Percentiles rank a stretch among this genome's conserved stretches.
Conservation (phyloP, 2,113 vertebrate genomes). For the Mugil cephalus region DNA sequence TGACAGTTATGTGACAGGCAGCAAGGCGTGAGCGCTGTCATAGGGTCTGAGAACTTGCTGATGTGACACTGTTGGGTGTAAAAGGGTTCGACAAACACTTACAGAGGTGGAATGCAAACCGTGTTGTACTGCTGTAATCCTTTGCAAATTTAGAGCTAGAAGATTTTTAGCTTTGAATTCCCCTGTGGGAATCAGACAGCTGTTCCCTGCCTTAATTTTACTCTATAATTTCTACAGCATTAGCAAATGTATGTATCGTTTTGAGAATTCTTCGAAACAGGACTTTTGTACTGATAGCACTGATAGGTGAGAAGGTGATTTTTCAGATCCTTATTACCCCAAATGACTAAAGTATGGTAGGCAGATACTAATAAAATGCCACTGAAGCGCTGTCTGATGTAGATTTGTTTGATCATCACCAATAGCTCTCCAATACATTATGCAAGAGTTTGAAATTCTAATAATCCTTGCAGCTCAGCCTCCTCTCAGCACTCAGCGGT, state of each 20-base stretch:
- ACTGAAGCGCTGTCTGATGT: neutral
- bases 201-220: too few species aligned
- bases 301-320: too few species aligned
- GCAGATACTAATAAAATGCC: neutral
- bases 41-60: slow-evolving; percentile 47
- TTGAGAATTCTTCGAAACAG: too few species aligned
- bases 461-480: slow-evolving; percentile 35
- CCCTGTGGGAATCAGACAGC: too few species aligned
- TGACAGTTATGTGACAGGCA: slow-evolving; percentile 64
- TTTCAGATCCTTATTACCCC: too few species aligned
- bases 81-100: slow-evolving; percentile 24
- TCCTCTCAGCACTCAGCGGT: slow-evolving; percentile 43
- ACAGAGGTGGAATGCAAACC: slow-evolving; percentile 1
- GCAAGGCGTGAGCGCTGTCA: slow-evolving; percentile 40
- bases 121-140: too few species aligned
- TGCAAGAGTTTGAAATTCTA: slow-evolving; percentile 48
- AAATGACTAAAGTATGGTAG: too few species aligned
- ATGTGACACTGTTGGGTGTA: slow-evolving; percentile 23
- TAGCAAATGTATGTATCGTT: too few species aligned
- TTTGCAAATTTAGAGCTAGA: too few species aligned
- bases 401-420: slow-evolving; percentile 39
- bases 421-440: slow-evolving; percentile 47
- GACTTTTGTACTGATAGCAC: too few species aligned
- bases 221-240: too few species aligned
- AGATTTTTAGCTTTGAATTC: too few species aligned